Evolutionary conservation across 2,797 vertebrate genomes (phyloP).

Genomic region (Tenualosa thibaudeaui): DNA sequence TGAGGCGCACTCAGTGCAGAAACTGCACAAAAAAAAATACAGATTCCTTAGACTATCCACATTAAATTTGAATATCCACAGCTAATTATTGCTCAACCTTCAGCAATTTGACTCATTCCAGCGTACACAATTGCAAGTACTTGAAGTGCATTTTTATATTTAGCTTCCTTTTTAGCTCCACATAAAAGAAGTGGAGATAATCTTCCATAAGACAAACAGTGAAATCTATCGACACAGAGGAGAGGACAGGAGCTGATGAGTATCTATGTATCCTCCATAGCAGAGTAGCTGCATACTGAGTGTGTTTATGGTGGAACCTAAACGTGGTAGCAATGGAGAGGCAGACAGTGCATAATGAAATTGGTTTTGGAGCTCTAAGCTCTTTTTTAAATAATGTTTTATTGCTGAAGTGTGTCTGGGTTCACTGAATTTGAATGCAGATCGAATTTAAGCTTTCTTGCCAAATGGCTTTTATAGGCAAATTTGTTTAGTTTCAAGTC

Average conservation of each 20-base stretch:
- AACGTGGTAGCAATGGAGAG: not conserved
- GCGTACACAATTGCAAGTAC: not conserved
- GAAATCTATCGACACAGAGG: not conserved
- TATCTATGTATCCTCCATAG: not conserved
- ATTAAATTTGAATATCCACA: not conserved
- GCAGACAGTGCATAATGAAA: not conserved
- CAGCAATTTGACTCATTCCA: not conserved
- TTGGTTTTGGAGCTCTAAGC: not conserved
- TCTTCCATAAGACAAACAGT: not conserved
- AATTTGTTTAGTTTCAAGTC: not conserved
- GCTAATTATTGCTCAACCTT: not conserved
- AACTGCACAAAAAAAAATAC: not conserved
- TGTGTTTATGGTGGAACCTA: not conserved
- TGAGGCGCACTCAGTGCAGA: not conserved
- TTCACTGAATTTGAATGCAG: not conserved
- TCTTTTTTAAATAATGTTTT: not conserved
- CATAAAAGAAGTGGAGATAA: not conserved
- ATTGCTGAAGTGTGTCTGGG: not conserved
- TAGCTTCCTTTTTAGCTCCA: not conserved
- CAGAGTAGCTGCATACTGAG: not conserved
- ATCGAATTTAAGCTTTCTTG: not conserved
- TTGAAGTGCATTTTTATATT: not conserved
- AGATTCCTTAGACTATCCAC: not conserved
- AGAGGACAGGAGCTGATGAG: not conserved
- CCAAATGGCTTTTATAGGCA: not conserved